Conservation (phyloP, 2,888 invertebrate species). For the Omphaloscelis lunosa region DNA sequence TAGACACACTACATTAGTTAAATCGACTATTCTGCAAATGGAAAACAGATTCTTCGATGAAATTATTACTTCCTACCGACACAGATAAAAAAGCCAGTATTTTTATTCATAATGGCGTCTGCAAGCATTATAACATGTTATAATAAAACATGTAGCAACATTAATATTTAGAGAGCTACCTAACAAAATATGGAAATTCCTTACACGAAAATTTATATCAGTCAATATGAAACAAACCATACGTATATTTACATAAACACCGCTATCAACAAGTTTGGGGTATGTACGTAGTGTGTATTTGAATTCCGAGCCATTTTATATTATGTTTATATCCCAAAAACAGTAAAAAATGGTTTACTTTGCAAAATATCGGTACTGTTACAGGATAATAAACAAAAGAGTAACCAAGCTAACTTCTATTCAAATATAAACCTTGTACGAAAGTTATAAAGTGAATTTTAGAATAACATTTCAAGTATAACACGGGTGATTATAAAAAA, state of each 20-base stretch:
- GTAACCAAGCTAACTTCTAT: background rate
- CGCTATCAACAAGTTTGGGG: constrained; percentile 42
- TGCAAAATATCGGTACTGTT: constrained; percentile 14
- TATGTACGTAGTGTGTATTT: constrained; percentile 27
- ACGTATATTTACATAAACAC: constrained; percentile 59
- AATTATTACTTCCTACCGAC: background rate
- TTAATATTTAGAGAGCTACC: constrained; percentile 83
- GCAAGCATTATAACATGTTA: constrained; percentile 50
- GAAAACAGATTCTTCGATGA: constrained; percentile 35
- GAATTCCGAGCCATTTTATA: background rate
- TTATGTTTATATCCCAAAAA: background rate
- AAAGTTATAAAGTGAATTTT: constrained; percentile 41
- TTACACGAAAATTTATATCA: constrained; percentile 69
- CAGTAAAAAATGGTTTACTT: constrained; percentile 10
- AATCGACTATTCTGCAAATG: constrained; percentile 10
- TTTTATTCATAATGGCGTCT: constrained; percentile 33
- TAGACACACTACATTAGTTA: background rate
- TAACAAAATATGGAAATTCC: constrained; percentile 75
- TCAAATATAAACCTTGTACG: constrained; percentile 37
- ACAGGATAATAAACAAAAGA: constrained; percentile 13
- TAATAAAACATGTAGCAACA: constrained; percentile 60
- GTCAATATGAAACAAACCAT: constrained; percentile 74
- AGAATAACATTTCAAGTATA: constrained; percentile 65
- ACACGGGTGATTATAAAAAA: constrained; percentile 56
- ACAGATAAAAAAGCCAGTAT: background rate